Base-by-base conservation (phyloP, 2,797 vertebrate species). In the Tamandua tetradactyla region DNA sequence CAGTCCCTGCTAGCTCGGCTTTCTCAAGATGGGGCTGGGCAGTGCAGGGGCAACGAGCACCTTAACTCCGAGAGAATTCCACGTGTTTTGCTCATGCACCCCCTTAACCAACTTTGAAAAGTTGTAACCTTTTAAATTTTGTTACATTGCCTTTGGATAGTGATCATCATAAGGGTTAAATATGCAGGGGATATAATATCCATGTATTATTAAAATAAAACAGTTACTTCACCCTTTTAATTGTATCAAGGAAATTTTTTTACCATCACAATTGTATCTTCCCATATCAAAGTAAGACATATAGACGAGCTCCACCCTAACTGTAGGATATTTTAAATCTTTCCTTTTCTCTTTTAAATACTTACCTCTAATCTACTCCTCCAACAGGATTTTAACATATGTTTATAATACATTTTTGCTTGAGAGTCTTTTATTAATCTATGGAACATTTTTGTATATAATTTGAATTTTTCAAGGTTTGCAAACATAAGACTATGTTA, bases 381-480 rank as follows among this genome's bases (percentile, higher is more conserved):
- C 82, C 18, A 37, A 66, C 80, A 72, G 17, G 69, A 86, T 89
- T 71, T 62, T 82, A 82, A 59, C 42, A 49, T 37, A 59, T 68
- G 82, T 82, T 92, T 81, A 55, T 72, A 78, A 49, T 64, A 8
- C 18, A 89, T 57, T 83, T 85, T 89, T 32, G 42, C 17, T 88
- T 55, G 12, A 57, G 12, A 57, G 14, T 64, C 35, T 90, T 75
- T 82, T 80, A 83, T 89, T 93, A 57, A 62, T 49, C 44, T 42
- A 71, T 80, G 91, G 55, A 37, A 64, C 25, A 71, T 93, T 83
- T 91, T n/a, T 55, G 4, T 62, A 47, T 75, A 55, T 69, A 44
- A 75, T 66, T 88, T 79, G 40, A 86, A 95, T 94, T 94, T 88
- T 27, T n/a, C 66, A 62, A 78, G 72, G 68, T 92, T 87, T 88